Base-by-base conservation (phyloP, 1,140 invertebrate genomes). In the Drosophila rhopaloa region DNA sequence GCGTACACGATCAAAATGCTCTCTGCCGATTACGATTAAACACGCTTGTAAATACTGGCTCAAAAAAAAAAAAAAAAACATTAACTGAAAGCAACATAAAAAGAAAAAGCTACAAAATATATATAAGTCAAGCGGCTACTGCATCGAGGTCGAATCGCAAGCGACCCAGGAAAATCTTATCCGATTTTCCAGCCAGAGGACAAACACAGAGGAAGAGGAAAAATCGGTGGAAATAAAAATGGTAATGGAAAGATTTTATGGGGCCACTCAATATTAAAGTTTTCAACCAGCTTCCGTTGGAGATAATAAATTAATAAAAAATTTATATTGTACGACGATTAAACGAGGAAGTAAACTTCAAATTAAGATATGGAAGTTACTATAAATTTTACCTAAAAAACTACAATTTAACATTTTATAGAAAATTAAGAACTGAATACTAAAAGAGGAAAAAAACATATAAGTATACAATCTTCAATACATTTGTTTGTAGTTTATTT, bases 1-100 rank as follows among this genome's bases (percentile, higher is more conserved):
- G 76, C 72, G 81, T 58, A 68, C 61, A 77, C 66, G 54, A 81
- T 60, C 62, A 51, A 63, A 58, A 43, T 74, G 48, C 60, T 76
- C 76, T 37, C 50, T 46, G 53, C 58, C 84, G 76, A 88, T 80
- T 83, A 80, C 84, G 79, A 89, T 88, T 88, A 89, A 88, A 77
- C 84, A 88, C 73, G 84, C 79, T 80, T 88, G 77, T 89, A 88
- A 88, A 89, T 88, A 80, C 76, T 83, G 80, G 61, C 81, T 76
- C 71, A 61, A 16, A 65, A 53, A 63, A 77, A 62, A n/a, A 46
- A 53, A 11, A 14, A 46, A 53, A 11, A 14, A 44, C 43, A 19
- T 38, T 38, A 62, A 44, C 10, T 40, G 7, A 54, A 44, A 56
- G 44, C 10, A 61, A 43, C 46, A 56, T 41, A 38, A 51, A 37